Conservation (phyloP, 2,888 invertebrate genomes). For the Parelbella ahira region DNA sequence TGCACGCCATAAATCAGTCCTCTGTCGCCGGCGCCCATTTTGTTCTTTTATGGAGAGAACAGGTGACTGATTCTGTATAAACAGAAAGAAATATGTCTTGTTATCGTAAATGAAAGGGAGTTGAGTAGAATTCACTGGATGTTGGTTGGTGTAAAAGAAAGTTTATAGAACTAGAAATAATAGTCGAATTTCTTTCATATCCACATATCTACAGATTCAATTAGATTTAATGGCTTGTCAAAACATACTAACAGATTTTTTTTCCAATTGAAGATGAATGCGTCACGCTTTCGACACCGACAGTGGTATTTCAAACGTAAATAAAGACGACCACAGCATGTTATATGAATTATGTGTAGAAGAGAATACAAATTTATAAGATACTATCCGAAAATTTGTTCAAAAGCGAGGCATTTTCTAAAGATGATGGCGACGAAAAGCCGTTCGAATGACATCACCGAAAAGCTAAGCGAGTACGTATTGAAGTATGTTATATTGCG, state of each 20-base stretch:
- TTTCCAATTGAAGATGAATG: too few species aligned
- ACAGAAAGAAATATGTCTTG: slow-evolving; percentile 8
- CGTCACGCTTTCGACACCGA: too few species aligned
- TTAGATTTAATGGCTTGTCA: too few species aligned
- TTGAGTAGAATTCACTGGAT: too few species aligned
- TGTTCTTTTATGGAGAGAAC: slow-evolving; percentile 20
- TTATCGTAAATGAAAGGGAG: slow-evolving; percentile 3
- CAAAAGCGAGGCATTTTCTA: background rate
- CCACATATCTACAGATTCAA: too few species aligned
- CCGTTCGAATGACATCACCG: slow-evolving; percentile 7
- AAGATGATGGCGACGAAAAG: slow-evolving; percentile 6
- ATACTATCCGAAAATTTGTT: slow-evolving; percentile 3
- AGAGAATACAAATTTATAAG: background rate
- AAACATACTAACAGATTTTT: too few species aligned
- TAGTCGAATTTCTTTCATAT: too few species aligned
- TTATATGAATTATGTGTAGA: too few species aligned
- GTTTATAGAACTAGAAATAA: too few species aligned
- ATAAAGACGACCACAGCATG: too few species aligned
- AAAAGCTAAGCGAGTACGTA: slow-evolving; percentile 2
- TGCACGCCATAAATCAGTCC: slow-evolving; percentile 25
- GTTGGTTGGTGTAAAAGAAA: too few species aligned
- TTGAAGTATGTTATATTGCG: slow-evolving; percentile 12
- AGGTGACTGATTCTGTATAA: slow-evolving; percentile 23
- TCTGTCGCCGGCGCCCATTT: slow-evolving; percentile 16
- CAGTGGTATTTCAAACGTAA: too few species aligned